A percentile compares a stretch with the other conserved stretches of the same genome.
phyloP scores from a whole-genome alignment of 2,888 invertebrate species.

The Himalopsyche kuldschensis region DNA sequence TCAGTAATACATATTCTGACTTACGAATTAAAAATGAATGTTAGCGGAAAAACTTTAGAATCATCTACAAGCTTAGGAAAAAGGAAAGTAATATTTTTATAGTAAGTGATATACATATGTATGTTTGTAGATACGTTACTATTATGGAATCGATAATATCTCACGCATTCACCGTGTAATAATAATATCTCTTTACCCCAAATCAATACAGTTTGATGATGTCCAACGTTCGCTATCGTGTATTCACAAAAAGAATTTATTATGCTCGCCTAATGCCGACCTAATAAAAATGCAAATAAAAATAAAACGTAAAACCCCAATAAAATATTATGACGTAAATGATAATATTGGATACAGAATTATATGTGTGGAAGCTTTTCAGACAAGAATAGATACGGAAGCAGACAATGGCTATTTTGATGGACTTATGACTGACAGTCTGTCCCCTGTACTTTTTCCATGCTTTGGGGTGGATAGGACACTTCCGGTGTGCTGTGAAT shows the following conservation, averaged over 20 bases:
- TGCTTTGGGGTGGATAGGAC: slow-evolving; percentile 13
- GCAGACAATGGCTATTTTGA: slow-evolving; percentile 36
- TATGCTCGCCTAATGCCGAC: slow-evolving; percentile 17
- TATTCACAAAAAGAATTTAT: slow-evolving; percentile 31
- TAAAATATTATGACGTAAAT: slow-evolving; percentile 39
- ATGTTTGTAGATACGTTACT: background rate
- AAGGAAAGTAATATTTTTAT: too few relatives aligned
- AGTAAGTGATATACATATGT: too few relatives aligned
- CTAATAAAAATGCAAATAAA: slow-evolving; percentile 40
- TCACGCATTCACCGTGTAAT: background rate
- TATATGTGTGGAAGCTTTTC: background rate
- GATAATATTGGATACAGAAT: slow-evolving; percentile 3
- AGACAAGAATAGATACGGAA: slow-evolving; percentile 17
- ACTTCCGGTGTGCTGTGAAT: slow-evolving; percentile 15
- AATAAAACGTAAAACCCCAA: slow-evolving; percentile 36
- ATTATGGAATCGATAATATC: background rate
- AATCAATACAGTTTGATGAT: slow-evolving; percentile 21
- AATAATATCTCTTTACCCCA: slow-evolving; percentile 14
- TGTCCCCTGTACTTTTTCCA: slow-evolving; percentile 3
- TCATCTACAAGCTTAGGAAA: too few relatives aligned
- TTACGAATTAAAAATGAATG: too few relatives aligned
- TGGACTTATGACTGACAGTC: slow-evolving; percentile 38
- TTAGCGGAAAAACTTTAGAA: too few relatives aligned
- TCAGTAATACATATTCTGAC: too few relatives aligned
- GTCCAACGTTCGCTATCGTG: slow-evolving; percentile 14